Evolutionary conservation across 2,888 invertebrate genomes (phyloP), one percentile per base, ranked within the genome.

Genomic region (Ernsta delagoae): DNA sequence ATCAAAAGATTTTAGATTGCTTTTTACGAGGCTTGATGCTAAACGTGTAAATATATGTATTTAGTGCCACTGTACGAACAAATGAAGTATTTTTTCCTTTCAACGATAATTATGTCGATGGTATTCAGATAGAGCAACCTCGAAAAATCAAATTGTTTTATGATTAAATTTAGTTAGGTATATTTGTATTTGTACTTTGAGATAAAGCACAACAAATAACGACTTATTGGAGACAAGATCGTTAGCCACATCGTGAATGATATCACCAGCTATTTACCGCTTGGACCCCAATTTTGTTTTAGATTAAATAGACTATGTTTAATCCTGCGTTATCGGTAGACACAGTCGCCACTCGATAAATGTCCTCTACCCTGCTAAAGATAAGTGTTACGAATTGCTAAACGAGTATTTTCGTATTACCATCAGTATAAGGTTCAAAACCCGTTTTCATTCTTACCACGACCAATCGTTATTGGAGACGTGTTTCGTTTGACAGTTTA

Each of bases 241-340:
- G 41, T 59, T 59, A 41, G 43, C 53, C 59, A 63, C 53, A 63
- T 57, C 50, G 43, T 53, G 59, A 53, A 53, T 3, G 69, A 59
- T 64, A 63, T 70, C 59, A 63, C 16, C 16, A 16, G 1, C 16
- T 16, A 68, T 57, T 61, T 48, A 70, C 79, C 76, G 76, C 48
- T 65, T 70, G 70, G 71, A 65, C 79, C 80, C 78, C 79, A 77
- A 83, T 83, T 83, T 82, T 70, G 79, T 77, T 80, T 74, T 78
- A 82, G 81, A 85, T 85, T 83, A 79, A 79, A 78, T 77, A 78
- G 77, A 79, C 79, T 78, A 78, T 78, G 83, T 82, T 82, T 84
- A 86, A 85, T 85, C 84, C 84, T 77, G 77, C 80, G 82, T 84
- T 87, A 87, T 87, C 86, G 79, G 78, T 80, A 82, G 78, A 81